Percentiles rank a stretch among this genome's conserved stretches.
These are phyloP conservation scores for Rosalia funebris DNA, from an alignment of 2,888 invertebrate genomes.

Conservation along the genomic window DNA sequence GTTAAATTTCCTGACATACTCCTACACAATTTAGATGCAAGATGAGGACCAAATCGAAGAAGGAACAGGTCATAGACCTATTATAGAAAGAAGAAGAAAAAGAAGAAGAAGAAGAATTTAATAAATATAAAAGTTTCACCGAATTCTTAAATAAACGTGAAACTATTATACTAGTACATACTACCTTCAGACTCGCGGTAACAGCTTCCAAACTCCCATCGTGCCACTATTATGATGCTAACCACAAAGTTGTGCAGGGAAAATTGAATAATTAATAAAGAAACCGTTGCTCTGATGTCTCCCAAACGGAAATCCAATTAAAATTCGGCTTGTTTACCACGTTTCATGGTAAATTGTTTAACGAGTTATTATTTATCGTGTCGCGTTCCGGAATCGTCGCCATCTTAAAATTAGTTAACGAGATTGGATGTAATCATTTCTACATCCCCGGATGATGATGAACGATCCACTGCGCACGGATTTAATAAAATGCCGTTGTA, in stretches of 20 bases:
- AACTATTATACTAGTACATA: no score
- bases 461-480: not conserved
- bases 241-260: conserved; percentile 10
- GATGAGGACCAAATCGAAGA: no score
- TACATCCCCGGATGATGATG: not conserved
- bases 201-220: conserved; percentile 17
- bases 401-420: not conserved
- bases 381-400: not conserved
- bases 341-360: conserved; percentile 15
- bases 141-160: not conserved
- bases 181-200: no score
- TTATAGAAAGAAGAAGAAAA: no score
- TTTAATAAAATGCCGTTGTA: not conserved
- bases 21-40: no score
- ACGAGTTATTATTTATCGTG: conserved; percentile 3
- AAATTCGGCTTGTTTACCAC: conserved; percentile 17
- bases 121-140: no score
- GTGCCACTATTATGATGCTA: conserved; percentile 10
- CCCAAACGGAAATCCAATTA: conserved; percentile 20
- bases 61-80: no score
- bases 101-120: no score
- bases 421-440: no score
- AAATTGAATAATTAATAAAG: conserved; percentile 29
- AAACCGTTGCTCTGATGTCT: conserved; percentile 21
- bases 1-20: no score